Conservation (phyloP, 2,113 vertebrate species). For the Ailuropoda melanoleuca region DNA sequence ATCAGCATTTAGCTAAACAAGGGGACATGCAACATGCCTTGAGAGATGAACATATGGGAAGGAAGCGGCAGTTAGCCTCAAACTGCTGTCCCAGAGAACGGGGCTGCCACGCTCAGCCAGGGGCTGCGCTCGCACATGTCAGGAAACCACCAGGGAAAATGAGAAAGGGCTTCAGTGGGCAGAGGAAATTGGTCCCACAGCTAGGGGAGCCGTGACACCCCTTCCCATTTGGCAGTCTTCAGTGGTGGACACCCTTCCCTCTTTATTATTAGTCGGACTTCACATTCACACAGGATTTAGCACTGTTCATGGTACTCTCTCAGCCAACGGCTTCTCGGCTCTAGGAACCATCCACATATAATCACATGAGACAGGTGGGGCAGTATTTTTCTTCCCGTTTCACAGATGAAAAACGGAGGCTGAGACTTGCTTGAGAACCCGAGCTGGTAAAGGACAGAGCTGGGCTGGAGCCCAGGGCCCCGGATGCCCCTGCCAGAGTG, state of each 20-base stretch:
- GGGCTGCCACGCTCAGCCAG: background rate
- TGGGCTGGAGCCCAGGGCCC: no score
- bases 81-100: background rate
- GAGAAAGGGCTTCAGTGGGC: background rate
- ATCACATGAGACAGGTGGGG: no score
- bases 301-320: background rate
- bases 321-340: background rate
- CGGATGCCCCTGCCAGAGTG: accelerated
- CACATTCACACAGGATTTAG: background rate
- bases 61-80: background rate
- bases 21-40: no score
- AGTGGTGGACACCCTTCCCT: no score
- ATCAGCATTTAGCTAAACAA: background rate
- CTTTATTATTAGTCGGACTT: background rate
- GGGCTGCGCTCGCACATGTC: background rate
- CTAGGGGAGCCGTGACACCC: background rate
- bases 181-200: background rate
- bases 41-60: background rate
- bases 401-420: background rate
- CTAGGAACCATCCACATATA: background rate
- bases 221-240: background rate
- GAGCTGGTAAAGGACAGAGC: background rate
- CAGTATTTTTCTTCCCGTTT: background rate
- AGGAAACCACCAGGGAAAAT: background rate
- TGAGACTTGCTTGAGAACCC: background rate